Conservation (phyloP, 2,113 vertebrate genomes). For the Pitta sordida region DNA sequence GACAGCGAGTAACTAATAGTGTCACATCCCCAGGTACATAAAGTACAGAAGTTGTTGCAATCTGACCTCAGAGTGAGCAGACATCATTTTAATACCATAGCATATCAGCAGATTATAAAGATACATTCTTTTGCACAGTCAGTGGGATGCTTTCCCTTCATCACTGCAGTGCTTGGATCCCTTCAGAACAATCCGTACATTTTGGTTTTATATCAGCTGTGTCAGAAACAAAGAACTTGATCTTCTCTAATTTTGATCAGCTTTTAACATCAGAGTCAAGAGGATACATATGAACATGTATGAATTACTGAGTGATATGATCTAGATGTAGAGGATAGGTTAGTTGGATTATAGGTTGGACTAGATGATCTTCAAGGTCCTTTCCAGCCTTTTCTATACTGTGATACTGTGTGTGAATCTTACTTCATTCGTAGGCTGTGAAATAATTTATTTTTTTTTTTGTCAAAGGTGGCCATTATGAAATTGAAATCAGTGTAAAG, state of each 20-base stretch:
- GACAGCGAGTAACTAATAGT: background rate
- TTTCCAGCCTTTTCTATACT: too few species aligned
- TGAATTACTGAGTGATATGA: too few species aligned
- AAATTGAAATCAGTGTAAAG: background rate
- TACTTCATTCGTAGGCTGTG: background rate
- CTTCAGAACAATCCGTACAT: background rate
- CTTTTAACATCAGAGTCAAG: background rate
- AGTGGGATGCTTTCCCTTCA: background rate
- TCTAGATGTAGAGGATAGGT: too few species aligned
- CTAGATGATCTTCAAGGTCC: too few species aligned
- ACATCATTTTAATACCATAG: rapidly evolving
- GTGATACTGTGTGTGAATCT: background rate
- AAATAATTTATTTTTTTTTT: rapidly evolving
- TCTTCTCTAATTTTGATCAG: background rate
- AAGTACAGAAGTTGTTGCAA: background rate
- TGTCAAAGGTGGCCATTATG: background rate
- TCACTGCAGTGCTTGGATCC: background rate
- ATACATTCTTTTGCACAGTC: rapidly evolving
- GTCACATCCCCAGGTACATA: background rate
- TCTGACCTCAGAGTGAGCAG: background rate
- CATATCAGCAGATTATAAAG: background rate
- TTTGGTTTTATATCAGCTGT: background rate
- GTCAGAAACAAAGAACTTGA: background rate
- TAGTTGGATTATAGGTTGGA: too few species aligned
- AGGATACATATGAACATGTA: too few species aligned